Evolutionary conservation across 2,888 invertebrate species (phyloP), one percentile per base, ranked within the genome.

Genomic region (Caenorhabditis virilis): DNA sequence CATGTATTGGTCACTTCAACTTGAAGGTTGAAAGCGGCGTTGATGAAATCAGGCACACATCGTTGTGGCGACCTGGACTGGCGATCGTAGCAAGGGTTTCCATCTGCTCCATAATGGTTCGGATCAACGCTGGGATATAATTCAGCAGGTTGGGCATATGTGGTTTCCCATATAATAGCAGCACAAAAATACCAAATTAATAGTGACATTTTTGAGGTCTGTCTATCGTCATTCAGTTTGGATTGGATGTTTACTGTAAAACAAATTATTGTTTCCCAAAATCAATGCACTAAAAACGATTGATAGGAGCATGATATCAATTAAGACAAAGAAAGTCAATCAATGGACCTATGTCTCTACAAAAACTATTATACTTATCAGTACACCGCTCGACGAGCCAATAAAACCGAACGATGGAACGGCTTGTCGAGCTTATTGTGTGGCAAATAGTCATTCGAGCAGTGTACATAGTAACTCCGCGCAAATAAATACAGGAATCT

Each of bases 1-100:
- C 97, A 98, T 1, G 95, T 97, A 85, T 95, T 95, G 16, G 95
- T 94, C 11, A 92, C 91, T 73, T 94, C 92, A 85, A 95, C 92
- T 68, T 88, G 87, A 52, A 91, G 88, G 84, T 90, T 89, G 86
- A 91, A 97, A 9, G 95, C 97, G 4, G 95, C 94, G 84, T 97
- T 97, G 84, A 91, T 92, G 85, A 97, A 97, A 79, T 92, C 92
- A 0, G 97, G 95, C 80, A 93, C 90, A 85, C 97, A 97, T 56
- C 81, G 54, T 58, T 82, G 82, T 25, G 82, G 78, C 41, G 48
- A 35, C 27, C 66, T 38, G 9, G 67, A 63, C 20, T 66, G 53
- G 18, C 69, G 43, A 51, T 80, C 78, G 53, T 77, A 79, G 42
- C 79, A 79, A 2, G 77, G 71, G 38, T 72, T 77, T 22, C 74